A percentile compares a stretch with the other conserved stretches of the same genome.
These are phyloP conservation scores for Passerina amoena DNA, from an alignment of 2,113 vertebrate species.

Conservation along the genomic window DNA sequence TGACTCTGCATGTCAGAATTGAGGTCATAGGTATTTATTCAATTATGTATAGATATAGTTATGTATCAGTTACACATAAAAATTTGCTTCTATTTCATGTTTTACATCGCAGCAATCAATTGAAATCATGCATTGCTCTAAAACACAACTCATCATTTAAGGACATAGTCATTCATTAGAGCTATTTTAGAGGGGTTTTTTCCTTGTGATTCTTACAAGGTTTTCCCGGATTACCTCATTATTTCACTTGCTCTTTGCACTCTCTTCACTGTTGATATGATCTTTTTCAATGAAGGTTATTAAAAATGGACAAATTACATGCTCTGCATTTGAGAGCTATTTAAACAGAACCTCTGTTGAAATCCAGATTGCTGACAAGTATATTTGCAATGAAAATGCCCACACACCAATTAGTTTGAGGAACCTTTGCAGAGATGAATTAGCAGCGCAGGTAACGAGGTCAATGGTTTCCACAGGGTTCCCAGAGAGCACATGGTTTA, in stretches of 20 bases:
- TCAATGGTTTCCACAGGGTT: not conserved
- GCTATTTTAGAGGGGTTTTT: not conserved
- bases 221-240: not conserved
- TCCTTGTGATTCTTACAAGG: not conserved
- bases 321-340: not conserved
- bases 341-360: not conserved
- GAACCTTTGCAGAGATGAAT: not conserved
- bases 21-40: not conserved
- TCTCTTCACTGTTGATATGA: not conserved
- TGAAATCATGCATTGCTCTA: not conserved
- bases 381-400: not conserved
- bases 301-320: not conserved
- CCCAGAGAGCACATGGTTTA: not conserved
- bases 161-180: not conserved
- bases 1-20: not conserved
- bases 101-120: not conserved
- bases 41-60: not conserved
- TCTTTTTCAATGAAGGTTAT: not conserved
- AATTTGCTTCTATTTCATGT: not conserved
- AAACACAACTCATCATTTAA: not conserved
- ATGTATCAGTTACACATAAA: not conserved
- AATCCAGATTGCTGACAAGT: not conserved
- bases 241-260: not conserved
- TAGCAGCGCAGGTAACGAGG: not conserved
- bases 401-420: not conserved